These are phyloP conservation scores for Troides aeacus DNA, from an alignment of 2,888 invertebrate species.

Conservation along the genomic window DNA sequence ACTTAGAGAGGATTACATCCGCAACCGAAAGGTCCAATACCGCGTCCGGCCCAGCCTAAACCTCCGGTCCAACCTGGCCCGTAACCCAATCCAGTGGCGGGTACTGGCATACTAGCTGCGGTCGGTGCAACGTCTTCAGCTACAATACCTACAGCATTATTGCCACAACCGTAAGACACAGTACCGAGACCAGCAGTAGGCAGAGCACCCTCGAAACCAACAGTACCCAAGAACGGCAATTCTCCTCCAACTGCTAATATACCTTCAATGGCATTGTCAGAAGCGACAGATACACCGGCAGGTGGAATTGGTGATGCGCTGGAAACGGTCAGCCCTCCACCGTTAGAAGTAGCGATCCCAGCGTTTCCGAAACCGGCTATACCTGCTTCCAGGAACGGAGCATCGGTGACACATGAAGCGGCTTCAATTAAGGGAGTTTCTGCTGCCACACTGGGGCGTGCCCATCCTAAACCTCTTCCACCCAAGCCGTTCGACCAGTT, in stretches of 20 bases:
- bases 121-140: slow-evolving; percentile 32
- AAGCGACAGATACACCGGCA: slow-evolving; percentile 36
- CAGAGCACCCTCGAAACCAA: slow-evolving; percentile 37
- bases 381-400: slow-evolving; percentile 4
- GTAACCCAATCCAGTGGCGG: slow-evolving; percentile 23
- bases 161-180: slow-evolving; percentile 39
- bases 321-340: slow-evolving; percentile 38
- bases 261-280: slow-evolving; percentile 44
- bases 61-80: slow-evolving; percentile 22
- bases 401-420: slow-evolving; percentile 9
- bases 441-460: not conserved
- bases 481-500: not conserved
- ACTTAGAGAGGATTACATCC: slow-evolving; percentile 21
- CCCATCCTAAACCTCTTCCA: slow-evolving; percentile 5
- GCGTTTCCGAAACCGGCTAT: not conserved
- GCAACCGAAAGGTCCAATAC: slow-evolving; percentile 4
- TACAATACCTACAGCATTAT: slow-evolving; percentile 34
- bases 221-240: slow-evolving; percentile 40
- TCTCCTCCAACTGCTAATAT: slow-evolving; percentile 36
- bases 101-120: slow-evolving; percentile 25
- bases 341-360: slow-evolving; percentile 31
- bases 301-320: slow-evolving; percentile 40
- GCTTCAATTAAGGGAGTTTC: slow-evolving; percentile 12
- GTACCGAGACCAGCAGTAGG: slow-evolving; percentile 41
- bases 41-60: slow-evolving; percentile 26